Percentiles rank a stretch among this genome's conserved stretches.
These are phyloP conservation scores for Phoebastria nigripes DNA, from an alignment of 2,797 vertebrate genomes.

Conservation along the genomic window DNA sequence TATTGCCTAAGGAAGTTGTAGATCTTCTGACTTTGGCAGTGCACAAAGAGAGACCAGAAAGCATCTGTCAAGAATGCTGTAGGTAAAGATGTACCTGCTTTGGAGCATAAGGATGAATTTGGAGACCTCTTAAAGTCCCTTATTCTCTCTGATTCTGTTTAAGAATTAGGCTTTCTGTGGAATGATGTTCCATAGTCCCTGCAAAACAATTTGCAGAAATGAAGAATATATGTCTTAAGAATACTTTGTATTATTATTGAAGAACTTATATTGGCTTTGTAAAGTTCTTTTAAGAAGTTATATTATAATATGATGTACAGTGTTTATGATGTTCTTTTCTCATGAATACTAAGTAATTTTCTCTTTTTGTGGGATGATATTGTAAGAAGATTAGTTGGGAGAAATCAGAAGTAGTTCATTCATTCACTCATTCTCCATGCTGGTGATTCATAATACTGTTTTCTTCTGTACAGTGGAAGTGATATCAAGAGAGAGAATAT, in stretches of 20 bases:
- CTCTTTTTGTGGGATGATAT: neutral
- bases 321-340: constrained; percentile 11
- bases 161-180: neutral
- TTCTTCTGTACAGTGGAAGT: neutral
- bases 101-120: neutral
- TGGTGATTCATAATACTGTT: neutral
- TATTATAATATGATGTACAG: neutral
- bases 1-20: neutral
- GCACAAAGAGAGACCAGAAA: neutral
- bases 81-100: neutral
- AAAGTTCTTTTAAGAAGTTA: neutral
- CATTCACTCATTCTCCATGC: neutral
- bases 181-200: constrained; percentile 18
- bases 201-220: constrained; percentile 31
- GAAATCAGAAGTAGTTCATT: constrained; percentile 3
- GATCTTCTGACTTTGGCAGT: neutral
- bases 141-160: neutral
- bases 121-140: neutral
- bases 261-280: neutral
- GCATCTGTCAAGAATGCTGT: neutral
- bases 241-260: constrained; percentile 17
- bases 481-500: neutral
- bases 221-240: constrained; percentile 15
- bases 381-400: constrained; percentile 19
- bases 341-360: constrained; percentile 22